Base-by-base conservation (phyloP, 2,113 vertebrate genomes). In the Gobius niger region DNA sequence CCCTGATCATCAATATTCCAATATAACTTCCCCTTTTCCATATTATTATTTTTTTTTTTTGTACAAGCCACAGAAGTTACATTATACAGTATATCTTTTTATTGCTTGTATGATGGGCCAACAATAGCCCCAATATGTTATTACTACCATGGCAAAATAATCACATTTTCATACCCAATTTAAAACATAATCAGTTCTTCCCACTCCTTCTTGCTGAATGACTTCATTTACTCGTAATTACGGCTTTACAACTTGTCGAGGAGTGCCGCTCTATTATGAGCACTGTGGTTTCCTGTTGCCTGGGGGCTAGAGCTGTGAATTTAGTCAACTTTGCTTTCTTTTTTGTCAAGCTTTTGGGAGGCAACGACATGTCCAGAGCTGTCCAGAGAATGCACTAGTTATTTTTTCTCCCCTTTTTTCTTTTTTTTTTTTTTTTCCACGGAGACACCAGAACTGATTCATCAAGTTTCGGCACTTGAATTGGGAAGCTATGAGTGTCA, bases 391-490 rank as follows among this genome's bases (percentile, higher is more conserved):
- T 84, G 72, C 63, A 34, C 70, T 76, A 64, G 68, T 19, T 63
- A 62, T 51, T 78, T 72, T 69, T 51, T 46, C 51, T 53, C 51
- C 54, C 74, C 61, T 12, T 34, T 56, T 34, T 34, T 13, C 12
- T 7, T 12, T 7, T 40, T 40, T 57, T 8, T 57, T 40, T 50
- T 59, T 64, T 54, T 77, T 50, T 54, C 41, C 59, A 76, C 59
- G 70, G 67, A 60, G 68, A 73, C 56, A 62, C 44, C 78, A 49
- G 18, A 74, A 82, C 85, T 89, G 89, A 89, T 85, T 90, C 89
- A 90, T 88, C 84, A 84, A 81, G 81, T 83, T 86, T 88, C 68
- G 5, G 75, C 73, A 82, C 66, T 81, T 67, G 82, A 85, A 80
- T 54, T 61, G 72, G 84, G 81, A 85, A 85, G 74, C 82, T 7